A percentile compares a stretch with the other conserved stretches of the same genome.
These are phyloP conservation scores for Cinara cedri DNA, from an alignment of 2,888 invertebrate species.

Conservation along the genomic window DNA sequence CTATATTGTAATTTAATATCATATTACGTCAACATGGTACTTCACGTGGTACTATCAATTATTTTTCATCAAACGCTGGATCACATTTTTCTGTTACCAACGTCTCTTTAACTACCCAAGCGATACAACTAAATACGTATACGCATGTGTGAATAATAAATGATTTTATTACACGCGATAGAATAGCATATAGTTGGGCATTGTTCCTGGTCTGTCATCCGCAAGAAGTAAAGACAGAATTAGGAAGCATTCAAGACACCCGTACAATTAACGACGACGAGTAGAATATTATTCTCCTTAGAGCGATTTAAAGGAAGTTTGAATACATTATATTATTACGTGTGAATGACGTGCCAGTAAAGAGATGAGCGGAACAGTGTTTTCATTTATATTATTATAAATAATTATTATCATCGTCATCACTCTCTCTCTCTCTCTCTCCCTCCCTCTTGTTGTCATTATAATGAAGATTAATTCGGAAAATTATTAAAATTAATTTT, in stretches of 20 bases:
- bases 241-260: conserved; percentile 18
- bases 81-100: too few relatives aligned
- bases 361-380: not conserved
- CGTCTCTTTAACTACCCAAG: too few relatives aligned
- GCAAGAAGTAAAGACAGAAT: conserved; percentile 25
- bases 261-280: conserved; percentile 25
- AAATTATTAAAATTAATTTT: conserved; percentile 17
- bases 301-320: conserved; percentile 27
- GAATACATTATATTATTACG: conserved; percentile 26
- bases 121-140: not conserved
- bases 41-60: too few relatives aligned
- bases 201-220: conserved; percentile 24
- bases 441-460: too few relatives aligned
- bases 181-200: not conserved
- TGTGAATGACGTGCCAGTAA: conserved; percentile 27
- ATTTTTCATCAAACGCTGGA: too few relatives aligned
- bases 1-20: too few relatives aligned
- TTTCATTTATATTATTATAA: not conserved
- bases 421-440: too few relatives aligned
- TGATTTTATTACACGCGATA: not conserved
- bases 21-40: too few relatives aligned
- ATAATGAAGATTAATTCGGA: conserved; percentile 2
- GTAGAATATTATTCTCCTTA: not conserved
- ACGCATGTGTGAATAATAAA: conserved; percentile 2
- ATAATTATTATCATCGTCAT: not conserved